Base-by-base conservation (phyloP, 2,888 invertebrate species). In the Phrixothrix hirtus region DNA sequence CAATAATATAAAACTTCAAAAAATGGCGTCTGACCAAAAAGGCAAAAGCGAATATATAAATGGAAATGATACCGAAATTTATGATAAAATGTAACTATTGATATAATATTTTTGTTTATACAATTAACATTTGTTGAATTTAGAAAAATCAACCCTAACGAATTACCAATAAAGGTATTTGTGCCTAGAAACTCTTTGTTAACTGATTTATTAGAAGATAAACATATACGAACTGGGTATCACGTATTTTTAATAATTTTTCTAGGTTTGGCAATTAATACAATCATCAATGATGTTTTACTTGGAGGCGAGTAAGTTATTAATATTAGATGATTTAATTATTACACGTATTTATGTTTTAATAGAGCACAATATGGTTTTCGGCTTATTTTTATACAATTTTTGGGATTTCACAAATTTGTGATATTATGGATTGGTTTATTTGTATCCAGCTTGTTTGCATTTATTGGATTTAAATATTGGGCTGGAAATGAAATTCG, bases 171-270 rank as follows among this genome's bases (percentile, higher is more conserved):
- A 36, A 88, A 87, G 68, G 77, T 81, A 50, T 94, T 92, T 69
- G 69, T 80, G n/a, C 71, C 79, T 4, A 79, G 93, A 56, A 86
- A 89, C 69, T 93, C 93, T 0, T 78, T 88, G n/a, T 77, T 94
- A 46, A 92, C 90, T 0, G 88, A 88, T 54, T 79, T 95, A 13
- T 81, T 90, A 62, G 83, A 87, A 68, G 83, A 86, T 38, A 82
- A 84, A 41, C 93, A 94, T 74, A 86, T 95, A 64, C 82, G 83
- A 64, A 88, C 92, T 1, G 86, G 95, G 60, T 91, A 92, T 72
- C 88, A 94, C 71, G 86, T 94, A 59, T 93, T 92, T 74, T 81
- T 88, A 35, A 88, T 87, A 11, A 86, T 88, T 59, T 77, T 94
- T 25, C 78, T 91, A 42, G 77, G 87, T 25, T 78, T 92, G 57